phyloP scores from a whole-genome alignment of 1,140 invertebrate species.

The Trachymyrmex septentrionalis region DNA sequence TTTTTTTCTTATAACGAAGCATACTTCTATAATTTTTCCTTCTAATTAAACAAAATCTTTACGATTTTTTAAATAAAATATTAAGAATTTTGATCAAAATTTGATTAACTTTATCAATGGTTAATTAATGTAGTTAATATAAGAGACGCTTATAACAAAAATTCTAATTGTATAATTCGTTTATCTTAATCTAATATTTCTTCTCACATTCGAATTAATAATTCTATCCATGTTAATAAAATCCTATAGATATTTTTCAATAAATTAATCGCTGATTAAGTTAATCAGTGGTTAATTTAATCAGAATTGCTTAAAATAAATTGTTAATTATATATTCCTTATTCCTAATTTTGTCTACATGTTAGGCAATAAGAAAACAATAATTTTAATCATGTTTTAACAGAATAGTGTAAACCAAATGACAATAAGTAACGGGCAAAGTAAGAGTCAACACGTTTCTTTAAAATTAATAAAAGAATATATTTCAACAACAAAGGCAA shows the following conservation, averaged over 20 bases:
- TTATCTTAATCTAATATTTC: not conserved
- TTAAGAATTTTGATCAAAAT: not conserved
- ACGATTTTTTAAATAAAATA: not conserved
- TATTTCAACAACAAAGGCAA: no score
- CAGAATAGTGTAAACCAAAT: no score
- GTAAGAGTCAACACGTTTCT: no score
- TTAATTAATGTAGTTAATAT: not conserved
- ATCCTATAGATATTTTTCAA: not conserved
- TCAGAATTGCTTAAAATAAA: not conserved
- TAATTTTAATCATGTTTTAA: no score
- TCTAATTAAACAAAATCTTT: no score
- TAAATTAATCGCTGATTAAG: not conserved
- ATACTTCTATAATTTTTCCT: not conserved
- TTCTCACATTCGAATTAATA: not conserved
- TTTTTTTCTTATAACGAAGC: not conserved
- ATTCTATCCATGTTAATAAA: not conserved
- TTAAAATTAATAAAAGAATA: no score
- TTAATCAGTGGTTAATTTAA: not conserved
- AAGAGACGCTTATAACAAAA: not conserved
- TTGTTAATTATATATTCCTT: no score
- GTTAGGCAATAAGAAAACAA: not conserved
- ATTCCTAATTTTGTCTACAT: not conserved
- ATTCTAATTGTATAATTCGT: not conserved
- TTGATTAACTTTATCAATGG: not conserved
- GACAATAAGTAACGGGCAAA: no score